These are phyloP conservation scores for Drosophila macrothrix DNA, from an alignment of 2,888 invertebrate genomes.

Conservation along the genomic window DNA sequence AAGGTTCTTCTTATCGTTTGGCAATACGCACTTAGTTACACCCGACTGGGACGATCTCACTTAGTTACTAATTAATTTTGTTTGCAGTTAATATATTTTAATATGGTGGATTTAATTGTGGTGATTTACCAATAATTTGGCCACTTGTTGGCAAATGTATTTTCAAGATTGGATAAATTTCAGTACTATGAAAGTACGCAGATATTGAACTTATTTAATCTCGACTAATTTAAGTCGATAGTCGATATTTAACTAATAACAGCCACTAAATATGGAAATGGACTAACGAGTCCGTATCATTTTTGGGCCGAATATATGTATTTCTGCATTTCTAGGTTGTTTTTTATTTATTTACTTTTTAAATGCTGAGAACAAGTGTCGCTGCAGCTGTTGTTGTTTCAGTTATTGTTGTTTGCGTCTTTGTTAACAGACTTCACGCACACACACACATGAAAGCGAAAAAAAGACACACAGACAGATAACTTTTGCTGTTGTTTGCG, in stretches of 20 bases:
- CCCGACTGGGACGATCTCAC: no score
- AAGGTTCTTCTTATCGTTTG: no score
- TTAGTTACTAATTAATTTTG: no score
- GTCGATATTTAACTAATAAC: neutral
- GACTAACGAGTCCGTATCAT: neutral
- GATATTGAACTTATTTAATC: neutral
- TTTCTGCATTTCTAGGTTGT: neutral
- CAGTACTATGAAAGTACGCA: neutral
- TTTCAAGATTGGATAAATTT: neutral
- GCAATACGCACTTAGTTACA: no score
- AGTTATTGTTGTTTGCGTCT: constrained; percentile 41
- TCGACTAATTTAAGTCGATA: neutral
- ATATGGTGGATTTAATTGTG: neutral
- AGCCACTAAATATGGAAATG: neutral
- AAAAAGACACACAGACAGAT: neutral
- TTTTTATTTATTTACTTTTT: neutral
- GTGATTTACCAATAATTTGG: neutral
- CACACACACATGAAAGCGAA: constrained; percentile 10
- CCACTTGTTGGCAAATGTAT: neutral
- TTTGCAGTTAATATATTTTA: neutral
- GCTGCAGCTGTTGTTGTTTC: constrained; percentile 27
- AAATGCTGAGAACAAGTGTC: constrained; percentile 60
- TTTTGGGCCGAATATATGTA: neutral
- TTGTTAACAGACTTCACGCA: constrained; percentile 50
- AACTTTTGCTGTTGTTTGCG: constrained; percentile 35